Evolutionary conservation across 2,888 invertebrate genomes (phyloP).

Genomic region (Drosophila picticornis): DNA sequence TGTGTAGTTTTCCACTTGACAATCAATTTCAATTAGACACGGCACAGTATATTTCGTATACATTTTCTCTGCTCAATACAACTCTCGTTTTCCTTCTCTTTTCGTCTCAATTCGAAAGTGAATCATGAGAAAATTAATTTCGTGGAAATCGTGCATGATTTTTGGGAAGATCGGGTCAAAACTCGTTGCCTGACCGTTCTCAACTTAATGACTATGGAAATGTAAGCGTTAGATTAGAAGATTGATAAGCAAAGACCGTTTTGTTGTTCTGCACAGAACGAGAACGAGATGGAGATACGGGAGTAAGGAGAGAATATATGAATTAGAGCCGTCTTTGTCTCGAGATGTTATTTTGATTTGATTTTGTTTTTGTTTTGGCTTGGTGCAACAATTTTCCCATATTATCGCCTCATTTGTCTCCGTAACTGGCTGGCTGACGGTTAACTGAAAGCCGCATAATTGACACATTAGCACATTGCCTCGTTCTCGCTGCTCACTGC

Average conservation of each 20-base stretch:
- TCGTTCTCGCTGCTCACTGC: conserved; percentile 44
- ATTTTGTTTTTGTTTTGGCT: not conserved
- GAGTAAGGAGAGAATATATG: conserved; percentile 36
- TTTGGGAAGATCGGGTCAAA: conserved; percentile 61
- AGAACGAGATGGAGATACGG: conserved; percentile 5
- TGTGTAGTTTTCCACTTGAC: conserved; percentile 35
- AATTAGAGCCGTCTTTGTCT: conserved; percentile 47
- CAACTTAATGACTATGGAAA: conserved; percentile 72
- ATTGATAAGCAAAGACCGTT: conserved; percentile 55
- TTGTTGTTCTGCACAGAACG: conserved; percentile 34
- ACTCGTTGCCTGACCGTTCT: conserved; percentile 55
- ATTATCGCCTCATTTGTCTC: conserved; percentile 70
- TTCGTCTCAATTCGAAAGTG: conserved; percentile 39
- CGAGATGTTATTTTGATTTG: conserved; percentile 15
- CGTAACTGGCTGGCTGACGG: conserved; percentile 18
- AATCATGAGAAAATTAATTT: conserved; percentile 75
- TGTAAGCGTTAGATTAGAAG: conserved; percentile 50
- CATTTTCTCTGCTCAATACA: conserved; percentile 7
- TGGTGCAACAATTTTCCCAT: conserved; percentile 51
- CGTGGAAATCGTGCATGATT: conserved; percentile 71
- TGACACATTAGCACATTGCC: conserved; percentile 77
- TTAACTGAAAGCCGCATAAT: conserved; percentile 71
- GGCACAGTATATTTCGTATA: conserved; percentile 9
- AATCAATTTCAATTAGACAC: conserved; percentile 74
- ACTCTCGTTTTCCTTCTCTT: conserved; percentile 39